Base-by-base conservation (phyloP, 2,113 vertebrate species). In the Girardinichthys multiradiatus region DNA sequence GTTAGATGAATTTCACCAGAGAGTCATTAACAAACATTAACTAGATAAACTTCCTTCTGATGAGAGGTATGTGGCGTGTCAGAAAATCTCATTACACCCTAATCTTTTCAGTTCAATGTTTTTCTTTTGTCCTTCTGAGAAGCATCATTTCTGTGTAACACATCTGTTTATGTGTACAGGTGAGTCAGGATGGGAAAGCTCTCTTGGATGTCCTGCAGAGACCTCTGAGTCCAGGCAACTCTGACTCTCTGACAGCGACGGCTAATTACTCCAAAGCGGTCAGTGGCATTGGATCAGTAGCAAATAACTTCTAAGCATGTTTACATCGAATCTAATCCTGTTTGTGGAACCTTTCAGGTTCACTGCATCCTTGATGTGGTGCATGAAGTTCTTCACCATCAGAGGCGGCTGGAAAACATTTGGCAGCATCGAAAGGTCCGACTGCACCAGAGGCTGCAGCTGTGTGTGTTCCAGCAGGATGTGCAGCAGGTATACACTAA, bases 231-330 rank as follows among this genome's bases (percentile, higher is more conserved):
- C 98, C 98, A 0, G 96, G 96, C 19, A 98, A 98, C 90, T 95
- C 97, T 0, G 98, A 99, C 63, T 99, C 97, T 13, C 95, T 99
- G 82, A 99, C 98, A 0, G 98, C 98, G 51, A 97, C 96, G 7
- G 98, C 98, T 73, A 99, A 99, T 87, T 99, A 99, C 90, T 99
- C 98, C 88, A 98, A 98, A 90, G 98, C 98, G 1, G 98, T 92
- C 26, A 81, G 90, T 85, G 24, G 37, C 39, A 4, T 45, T 27
- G 3, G 31, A 14, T 28, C 70, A 0, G 28, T 70, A 64, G 1
- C 7, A 37, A 19, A 7, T 0, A 1, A n/a, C 1, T 14, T 37
- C 29, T 19, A 19, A 37, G 13, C 15, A 11, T 8, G 2, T 30
- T 21, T 0, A 27, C 0, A 9, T 13, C 0, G 5, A 17, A 33